Evolutionary conservation across 2,888 invertebrate genomes (phyloP).

Genomic region (Trisateles emortualis): DNA sequence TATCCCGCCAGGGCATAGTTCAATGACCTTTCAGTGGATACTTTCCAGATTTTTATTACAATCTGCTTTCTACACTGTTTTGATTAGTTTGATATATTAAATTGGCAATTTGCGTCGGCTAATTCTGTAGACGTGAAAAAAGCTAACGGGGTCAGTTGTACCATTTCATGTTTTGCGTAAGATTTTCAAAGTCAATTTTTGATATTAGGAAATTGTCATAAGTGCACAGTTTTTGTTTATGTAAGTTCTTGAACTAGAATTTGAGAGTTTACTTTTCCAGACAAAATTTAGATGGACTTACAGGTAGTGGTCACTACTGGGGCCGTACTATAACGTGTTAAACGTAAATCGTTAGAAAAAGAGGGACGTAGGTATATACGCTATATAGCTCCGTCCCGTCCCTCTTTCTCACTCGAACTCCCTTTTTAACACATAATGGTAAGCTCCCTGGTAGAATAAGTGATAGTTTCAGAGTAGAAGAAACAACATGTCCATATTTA

Average conservation of each 20-base stretch:
- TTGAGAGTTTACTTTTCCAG: too few relatives aligned
- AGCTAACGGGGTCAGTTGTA: constrained; percentile 15
- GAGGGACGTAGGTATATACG: too few relatives aligned
- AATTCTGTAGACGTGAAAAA: constrained; percentile 8
- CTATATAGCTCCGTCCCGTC: too few relatives aligned
- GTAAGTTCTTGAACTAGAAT: too few relatives aligned
- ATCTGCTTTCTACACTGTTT: constrained; percentile 44
- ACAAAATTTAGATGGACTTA: too few relatives aligned
- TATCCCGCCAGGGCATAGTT: constrained; percentile 45
- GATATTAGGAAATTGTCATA: constrained; percentile 2
- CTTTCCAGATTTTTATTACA: constrained; percentile 48
- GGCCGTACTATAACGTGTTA: too few relatives aligned
- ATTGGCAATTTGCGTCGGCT: constrained; percentile 12
- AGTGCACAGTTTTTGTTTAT: background rate
- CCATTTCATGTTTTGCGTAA: constrained; percentile 6
- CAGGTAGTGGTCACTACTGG: too few relatives aligned
- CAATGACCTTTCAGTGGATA: constrained; percentile 56
- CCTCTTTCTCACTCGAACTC: too few relatives aligned
- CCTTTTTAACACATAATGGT: too few relatives aligned
- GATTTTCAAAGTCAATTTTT: constrained; percentile 10
- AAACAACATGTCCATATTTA: background rate
- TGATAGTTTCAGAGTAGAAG: too few relatives aligned
- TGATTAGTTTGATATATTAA: constrained; percentile 28
- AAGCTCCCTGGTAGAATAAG: too few relatives aligned
- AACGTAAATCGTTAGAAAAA: too few relatives aligned